These are phyloP conservation scores for Otolemur garnettii DNA, from an alignment of 2,113 vertebrate genomes.

Conservation along the genomic window DNA sequence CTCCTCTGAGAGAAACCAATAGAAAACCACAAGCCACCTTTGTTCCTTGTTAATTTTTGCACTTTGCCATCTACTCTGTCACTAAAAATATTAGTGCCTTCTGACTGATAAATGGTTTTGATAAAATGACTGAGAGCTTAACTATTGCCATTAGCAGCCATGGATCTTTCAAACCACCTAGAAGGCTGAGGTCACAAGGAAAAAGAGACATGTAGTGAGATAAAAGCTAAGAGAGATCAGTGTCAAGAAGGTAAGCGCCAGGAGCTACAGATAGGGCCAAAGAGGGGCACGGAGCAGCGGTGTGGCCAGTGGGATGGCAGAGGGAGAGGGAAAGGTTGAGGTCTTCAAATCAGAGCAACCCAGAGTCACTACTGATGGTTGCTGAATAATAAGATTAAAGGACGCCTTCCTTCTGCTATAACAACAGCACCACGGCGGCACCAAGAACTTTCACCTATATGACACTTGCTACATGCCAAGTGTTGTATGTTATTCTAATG, in stretches of 20 bases:
- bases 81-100: background rate
- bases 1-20: background rate
- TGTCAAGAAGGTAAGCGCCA: background rate
- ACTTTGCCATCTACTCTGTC: background rate
- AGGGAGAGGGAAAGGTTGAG: background rate
- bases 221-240: background rate
- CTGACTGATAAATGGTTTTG: background rate
- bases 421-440: background rate
- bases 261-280: background rate
- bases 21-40: background rate
- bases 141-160: background rate
- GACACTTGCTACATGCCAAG: background rate
- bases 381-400: background rate
- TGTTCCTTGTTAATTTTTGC: background rate
- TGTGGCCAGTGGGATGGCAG: accelerated
- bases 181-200: background rate
- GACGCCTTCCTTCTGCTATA: accelerated
- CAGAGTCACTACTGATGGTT: background rate
- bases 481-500: background rate
- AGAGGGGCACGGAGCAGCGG: background rate
- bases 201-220: background rate
- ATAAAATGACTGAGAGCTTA: background rate
- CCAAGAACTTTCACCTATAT: background rate
- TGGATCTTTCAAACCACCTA: background rate
- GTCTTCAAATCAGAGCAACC: background rate